These are phyloP conservation scores for Nycticryphes semicollaris DNA, from an alignment of 2,113 vertebrate species.

Conservation along the genomic window DNA sequence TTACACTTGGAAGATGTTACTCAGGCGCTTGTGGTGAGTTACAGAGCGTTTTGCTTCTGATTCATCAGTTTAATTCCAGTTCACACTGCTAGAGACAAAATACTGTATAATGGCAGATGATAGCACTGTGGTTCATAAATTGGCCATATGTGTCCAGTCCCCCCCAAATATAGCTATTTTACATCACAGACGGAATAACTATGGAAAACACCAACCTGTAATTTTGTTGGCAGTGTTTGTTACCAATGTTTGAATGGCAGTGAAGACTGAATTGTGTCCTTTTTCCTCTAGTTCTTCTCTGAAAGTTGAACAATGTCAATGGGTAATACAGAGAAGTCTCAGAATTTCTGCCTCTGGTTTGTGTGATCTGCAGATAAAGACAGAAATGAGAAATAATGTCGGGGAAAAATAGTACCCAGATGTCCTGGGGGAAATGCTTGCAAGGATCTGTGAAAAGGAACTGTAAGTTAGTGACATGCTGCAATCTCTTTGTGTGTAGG, in stretches of 20 bases:
- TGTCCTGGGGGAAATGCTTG: background rate
- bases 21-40: background rate
- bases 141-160: fast-evolving
- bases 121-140: background rate
- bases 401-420: background rate
- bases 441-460: background rate
- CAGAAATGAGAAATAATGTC: background rate
- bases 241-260: background rate
- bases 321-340: background rate
- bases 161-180: background rate
- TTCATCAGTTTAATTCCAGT: background rate
- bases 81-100: background rate
- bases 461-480: background rate
- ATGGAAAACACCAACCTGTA: background rate
- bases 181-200: background rate
- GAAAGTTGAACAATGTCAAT: background rate
- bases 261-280: background rate
- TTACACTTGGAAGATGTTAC: background rate
- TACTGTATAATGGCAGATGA: background rate
- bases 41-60: background rate
- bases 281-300: background rate
- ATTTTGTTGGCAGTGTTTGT: background rate
- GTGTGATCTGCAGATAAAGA: background rate
- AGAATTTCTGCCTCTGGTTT: background rate
- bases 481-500: background rate